These are phyloP conservation scores for Clarias laeviceps DNA, from an alignment of 2,797 vertebrate genomes.

Conservation along the genomic window DNA sequence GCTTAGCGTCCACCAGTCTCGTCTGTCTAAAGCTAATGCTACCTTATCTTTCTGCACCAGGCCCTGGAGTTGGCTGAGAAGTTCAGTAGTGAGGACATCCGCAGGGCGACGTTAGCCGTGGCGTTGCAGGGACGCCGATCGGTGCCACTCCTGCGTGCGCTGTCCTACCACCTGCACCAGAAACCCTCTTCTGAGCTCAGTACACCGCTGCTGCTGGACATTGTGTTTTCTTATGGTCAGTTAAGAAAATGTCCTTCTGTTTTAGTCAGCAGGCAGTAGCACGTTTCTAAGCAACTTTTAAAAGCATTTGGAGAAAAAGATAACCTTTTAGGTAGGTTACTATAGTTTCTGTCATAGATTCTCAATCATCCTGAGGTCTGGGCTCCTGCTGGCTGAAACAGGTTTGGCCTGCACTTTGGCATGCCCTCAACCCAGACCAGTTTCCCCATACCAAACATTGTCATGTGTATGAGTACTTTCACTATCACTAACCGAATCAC, in stretches of 20 bases:
- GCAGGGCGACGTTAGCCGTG: conserved; percentile 74
- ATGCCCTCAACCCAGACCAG: not conserved
- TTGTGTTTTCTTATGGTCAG: conserved; percentile 85
- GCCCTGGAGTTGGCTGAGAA: conserved; percentile 85
- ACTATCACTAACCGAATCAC: too few species aligned
- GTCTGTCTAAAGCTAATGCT: not conserved
- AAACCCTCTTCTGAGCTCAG: conserved; percentile 75
- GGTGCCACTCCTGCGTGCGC: conserved; percentile 84
- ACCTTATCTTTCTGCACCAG: conserved; percentile 65
- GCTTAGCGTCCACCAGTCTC: not conserved
- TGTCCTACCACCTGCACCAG: conserved; percentile 90
- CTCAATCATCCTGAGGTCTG: not conserved
- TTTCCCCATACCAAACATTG: not conserved
- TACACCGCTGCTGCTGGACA: conserved; percentile 77
- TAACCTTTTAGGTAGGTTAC: too few species aligned
- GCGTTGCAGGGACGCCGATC: conserved; percentile 80
- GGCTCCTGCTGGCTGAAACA: not conserved
- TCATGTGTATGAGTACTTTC: too few species aligned
- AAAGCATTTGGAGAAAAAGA: not conserved
- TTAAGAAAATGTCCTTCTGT: not conserved
- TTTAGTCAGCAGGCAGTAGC: not conserved
- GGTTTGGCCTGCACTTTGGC: not conserved
- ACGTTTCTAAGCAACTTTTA: not conserved
- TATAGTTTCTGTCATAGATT: not conserved
- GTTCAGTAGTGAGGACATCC: conserved; percentile 80